Conservation (phyloP, 2,113 vertebrate species). For the Periophthalmodon schlosseri region DNA sequence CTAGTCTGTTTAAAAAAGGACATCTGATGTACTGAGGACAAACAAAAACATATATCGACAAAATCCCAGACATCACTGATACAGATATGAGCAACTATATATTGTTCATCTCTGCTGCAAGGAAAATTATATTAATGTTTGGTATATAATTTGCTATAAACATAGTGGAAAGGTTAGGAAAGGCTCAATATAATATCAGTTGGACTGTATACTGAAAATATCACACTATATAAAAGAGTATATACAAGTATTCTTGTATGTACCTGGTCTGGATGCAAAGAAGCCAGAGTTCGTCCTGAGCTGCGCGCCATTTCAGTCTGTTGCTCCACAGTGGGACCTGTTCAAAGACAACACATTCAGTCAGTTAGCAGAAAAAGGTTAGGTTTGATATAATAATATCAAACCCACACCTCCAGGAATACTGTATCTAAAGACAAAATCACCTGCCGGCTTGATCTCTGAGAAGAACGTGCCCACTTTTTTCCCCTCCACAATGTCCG, state of each 20-base stretch:
- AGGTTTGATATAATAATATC: not conserved
- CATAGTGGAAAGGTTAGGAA: not conserved
- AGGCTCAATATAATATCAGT: not conserved
- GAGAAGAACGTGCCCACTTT: slow-evolving; percentile 99
- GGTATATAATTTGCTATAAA: not conserved
- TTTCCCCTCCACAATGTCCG: slow-evolving; percentile 96
- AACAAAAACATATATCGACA: too few species aligned
- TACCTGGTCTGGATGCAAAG: slow-evolving; percentile 89
- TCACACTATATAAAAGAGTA: not conserved
- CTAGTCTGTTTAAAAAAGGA: too few species aligned
- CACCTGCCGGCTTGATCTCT: slow-evolving; percentile 96
- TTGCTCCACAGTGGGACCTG: slow-evolving; percentile 93
- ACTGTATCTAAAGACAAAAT: slow-evolving; percentile 30
- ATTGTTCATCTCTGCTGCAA: not conserved
- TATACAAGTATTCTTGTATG: not conserved
- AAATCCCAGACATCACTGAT: not conserved
- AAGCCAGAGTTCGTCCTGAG: slow-evolving; percentile 85
- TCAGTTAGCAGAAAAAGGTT: not conserved
- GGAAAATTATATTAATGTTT: not conserved
- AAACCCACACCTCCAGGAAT: not conserved
- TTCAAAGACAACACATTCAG: not conserved
- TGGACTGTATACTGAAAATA: not conserved
- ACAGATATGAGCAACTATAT: not conserved
- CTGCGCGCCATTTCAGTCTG: slow-evolving; percentile 90
- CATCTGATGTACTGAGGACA: too few species aligned